These are phyloP conservation scores for Clinocottus analis DNA, from an alignment of 2,113 vertebrate species.

Conservation along the genomic window DNA sequence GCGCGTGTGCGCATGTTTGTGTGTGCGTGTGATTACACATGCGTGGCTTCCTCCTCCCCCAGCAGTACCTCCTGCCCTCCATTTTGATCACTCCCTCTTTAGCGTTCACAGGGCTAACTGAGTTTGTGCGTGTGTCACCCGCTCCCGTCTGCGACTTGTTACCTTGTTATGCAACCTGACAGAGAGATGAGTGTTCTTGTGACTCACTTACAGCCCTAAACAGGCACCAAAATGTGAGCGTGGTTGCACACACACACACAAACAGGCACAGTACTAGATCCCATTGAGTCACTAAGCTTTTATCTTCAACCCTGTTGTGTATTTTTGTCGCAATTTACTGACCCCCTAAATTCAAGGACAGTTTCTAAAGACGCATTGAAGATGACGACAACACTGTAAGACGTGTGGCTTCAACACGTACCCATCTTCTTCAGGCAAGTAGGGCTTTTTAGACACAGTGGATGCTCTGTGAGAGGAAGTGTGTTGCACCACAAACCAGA, in stretches of 20 bases:
- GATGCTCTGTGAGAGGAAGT: constrained; percentile 33
- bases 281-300: constrained; percentile 33
- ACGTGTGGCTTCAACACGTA: constrained; percentile 1
- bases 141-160: constrained; percentile 49
- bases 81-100: constrained; percentile 50
- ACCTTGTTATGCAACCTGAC: constrained; percentile 42
- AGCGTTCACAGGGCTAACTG: constrained; percentile 40
- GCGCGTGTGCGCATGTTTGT: constrained; percentile 23
- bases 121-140: constrained; percentile 63
- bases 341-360: constrained; percentile 12
- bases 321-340: constrained; percentile 34
- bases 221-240: constrained; percentile 3
- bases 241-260: background rate
- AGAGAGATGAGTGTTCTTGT: constrained; percentile 51
- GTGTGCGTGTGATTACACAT: constrained; percentile 49
- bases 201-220: constrained; percentile 54
- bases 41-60: constrained; percentile 16
- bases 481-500: constrained; percentile 40
- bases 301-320: constrained; percentile 18
- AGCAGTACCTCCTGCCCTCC: constrained; percentile 1
- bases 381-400: constrained; percentile 6
- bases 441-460: constrained; percentile 17
- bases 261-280: constrained; percentile 8
- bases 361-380: constrained; percentile 13
- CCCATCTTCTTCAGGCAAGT: constrained; percentile 8